These are phyloP conservation scores for Eptatretus atami DNA, from an alignment of 2,797 vertebrate genomes.

Conservation along the genomic window DNA sequence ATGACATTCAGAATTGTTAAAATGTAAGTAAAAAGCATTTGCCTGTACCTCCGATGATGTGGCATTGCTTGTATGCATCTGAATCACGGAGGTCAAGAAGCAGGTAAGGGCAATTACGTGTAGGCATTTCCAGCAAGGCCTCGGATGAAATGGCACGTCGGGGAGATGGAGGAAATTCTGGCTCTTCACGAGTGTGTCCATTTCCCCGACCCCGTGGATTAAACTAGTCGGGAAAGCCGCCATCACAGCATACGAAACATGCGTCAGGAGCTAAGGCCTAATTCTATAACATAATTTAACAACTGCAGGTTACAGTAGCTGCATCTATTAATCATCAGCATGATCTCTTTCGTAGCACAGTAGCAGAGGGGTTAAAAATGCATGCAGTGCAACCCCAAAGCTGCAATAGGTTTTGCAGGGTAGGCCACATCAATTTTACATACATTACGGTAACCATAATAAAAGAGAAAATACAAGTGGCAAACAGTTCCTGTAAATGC, in stretches of 20 bases:
- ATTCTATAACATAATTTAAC: too few relatives aligned
- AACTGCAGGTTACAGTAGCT: too few relatives aligned
- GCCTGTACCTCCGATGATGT: constrained; percentile 40
- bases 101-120: constrained; percentile 54
- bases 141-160: constrained; percentile 11
- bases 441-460: too few relatives aligned
- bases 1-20: neutral
- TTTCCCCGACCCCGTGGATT: constrained; percentile 52
- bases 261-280: too few relatives aligned
- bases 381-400: too few relatives aligned
- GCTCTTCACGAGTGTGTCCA: constrained; percentile 24
- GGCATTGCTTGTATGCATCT: constrained; percentile 41
- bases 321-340: too few relatives aligned
- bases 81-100: constrained; percentile 53
- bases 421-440: too few relatives aligned
- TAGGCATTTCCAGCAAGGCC: constrained; percentile 21
- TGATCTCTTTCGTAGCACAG: too few relatives aligned
- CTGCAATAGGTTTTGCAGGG: too few relatives aligned
- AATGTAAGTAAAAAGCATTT: neutral
- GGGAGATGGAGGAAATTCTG: constrained; percentile 1
- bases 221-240: constrained; percentile 20
- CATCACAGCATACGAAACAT: neutral
- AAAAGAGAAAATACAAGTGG: too few relatives aligned
- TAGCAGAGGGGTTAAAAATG: too few relatives aligned
- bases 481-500: too few relatives aligned